A percentile compares a stretch with the other conserved stretches of the same genome.
Conservation (phyloP, 1,140 invertebrate species). For the Oryzaephilus surinamensis region DNA sequence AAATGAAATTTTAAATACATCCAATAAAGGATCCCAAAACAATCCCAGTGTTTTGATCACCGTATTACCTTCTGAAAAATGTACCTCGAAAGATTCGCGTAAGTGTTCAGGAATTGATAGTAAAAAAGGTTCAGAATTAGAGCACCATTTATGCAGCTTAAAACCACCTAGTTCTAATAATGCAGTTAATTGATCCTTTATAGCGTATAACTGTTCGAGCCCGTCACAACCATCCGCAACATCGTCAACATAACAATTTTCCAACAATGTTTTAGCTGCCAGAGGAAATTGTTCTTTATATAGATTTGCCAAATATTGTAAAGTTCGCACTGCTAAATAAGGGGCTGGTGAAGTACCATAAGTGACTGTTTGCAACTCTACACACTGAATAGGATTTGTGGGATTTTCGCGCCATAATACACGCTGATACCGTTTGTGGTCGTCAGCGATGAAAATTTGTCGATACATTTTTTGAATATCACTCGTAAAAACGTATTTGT, state of each 20-base stretch:
- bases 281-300: constrained; percentile 17
- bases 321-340: constrained; percentile 26
- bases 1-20: no score
- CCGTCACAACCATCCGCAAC: no score
- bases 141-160: no score
- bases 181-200: no score
- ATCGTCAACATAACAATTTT: constrained; percentile 34
- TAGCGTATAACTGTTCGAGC: no score
- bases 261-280: constrained; percentile 6
- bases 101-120: no score
- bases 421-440: constrained; percentile 26
- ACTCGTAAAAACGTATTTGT: constrained; percentile 10
- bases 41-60: no score
- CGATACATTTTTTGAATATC: constrained; percentile 39
- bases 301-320: constrained; percentile 32
- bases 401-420: constrained; percentile 28
- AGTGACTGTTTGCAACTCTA: constrained; percentile 19
- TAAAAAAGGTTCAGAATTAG: no score
- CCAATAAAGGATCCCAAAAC: no score
- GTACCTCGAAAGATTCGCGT: no score
- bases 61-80: no score
- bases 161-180: no score
- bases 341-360: constrained; percentile 20
- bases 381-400: constrained; percentile 12
- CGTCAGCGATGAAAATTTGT: constrained; percentile 27